Evolutionary conservation across 2,888 invertebrate species (phyloP).

Genomic region (Mantis religiosa): DNA sequence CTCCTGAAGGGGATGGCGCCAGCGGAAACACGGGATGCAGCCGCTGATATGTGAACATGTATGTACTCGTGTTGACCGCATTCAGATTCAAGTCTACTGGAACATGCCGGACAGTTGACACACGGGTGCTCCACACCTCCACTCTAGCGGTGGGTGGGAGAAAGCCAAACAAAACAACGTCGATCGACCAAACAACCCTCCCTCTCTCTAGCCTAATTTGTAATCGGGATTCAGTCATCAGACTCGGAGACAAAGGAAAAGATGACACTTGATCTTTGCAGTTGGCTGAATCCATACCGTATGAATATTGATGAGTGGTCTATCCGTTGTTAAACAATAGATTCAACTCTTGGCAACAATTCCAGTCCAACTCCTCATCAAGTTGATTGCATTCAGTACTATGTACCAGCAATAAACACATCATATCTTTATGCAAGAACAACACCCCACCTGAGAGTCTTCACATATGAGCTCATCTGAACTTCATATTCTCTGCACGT

Average conservation of each 20-base stretch:
- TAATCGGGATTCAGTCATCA: neutral
- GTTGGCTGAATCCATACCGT: neutral
- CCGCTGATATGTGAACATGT: neutral
- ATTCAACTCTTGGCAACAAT: neutral
- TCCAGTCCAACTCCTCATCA: neutral
- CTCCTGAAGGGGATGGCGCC: neutral
- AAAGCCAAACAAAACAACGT: neutral
- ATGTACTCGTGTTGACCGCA: neutral
- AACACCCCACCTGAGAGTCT: no score
- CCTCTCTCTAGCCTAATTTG: neutral
- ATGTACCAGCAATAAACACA: no score
- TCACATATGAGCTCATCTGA: no score
- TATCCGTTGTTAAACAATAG: neutral
- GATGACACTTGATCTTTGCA: neutral
- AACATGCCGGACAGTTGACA: neutral
- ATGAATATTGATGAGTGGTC: neutral
- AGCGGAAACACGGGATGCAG: no score
- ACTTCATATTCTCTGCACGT: no score
- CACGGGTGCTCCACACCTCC: neutral
- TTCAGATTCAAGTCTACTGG: neutral
- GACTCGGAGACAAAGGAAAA: neutral
- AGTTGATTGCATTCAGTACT: no score
- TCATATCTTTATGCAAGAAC: no score
- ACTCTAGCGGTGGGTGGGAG: neutral
- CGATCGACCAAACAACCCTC: neutral